Conservation (phyloP, 2,888 invertebrate species). For the Cabera pusaria region DNA sequence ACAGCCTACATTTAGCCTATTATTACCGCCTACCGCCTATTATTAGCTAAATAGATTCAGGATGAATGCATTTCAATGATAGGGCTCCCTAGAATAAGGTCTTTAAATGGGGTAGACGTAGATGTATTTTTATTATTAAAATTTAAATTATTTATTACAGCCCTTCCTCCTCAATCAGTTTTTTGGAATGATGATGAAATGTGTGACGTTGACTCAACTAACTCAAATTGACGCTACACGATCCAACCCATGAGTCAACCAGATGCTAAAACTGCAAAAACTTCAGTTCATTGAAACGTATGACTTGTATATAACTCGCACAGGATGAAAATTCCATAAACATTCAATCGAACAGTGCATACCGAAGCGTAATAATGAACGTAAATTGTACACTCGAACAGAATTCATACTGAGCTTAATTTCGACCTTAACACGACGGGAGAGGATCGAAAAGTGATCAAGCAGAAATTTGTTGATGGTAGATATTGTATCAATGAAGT, state of each 20-base stretch:
- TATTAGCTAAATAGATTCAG: too few relatives aligned
- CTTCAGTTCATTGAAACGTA: slow-evolving; percentile 22
- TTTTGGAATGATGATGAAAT: too few relatives aligned
- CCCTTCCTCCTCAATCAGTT: too few relatives aligned
- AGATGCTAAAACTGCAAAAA: slow-evolving; percentile 1
- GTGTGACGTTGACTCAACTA: too few relatives aligned
- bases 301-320: slow-evolving; percentile 33
- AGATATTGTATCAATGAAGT: slow-evolving; percentile 57
- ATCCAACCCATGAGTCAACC: background rate
- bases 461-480: slow-evolving; percentile 19
- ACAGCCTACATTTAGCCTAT: too few relatives aligned
- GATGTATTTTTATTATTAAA: too few relatives aligned
- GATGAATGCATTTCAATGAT: too few relatives aligned
- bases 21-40: too few relatives aligned
- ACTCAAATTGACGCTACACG: too few relatives aligned
- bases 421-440: slow-evolving; percentile 24
- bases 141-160: too few relatives aligned
- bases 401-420: slow-evolving; percentile 11
- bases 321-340: slow-evolving; percentile 51
- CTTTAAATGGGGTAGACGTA: too few relatives aligned
- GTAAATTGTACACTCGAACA: slow-evolving; percentile 30
- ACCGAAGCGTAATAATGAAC: slow-evolving; percentile 46
- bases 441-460: slow-evolving; percentile 23
- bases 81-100: too few relatives aligned
- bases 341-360: slow-evolving; percentile 48